Base-by-base conservation (phyloP, 1,140 invertebrate genomes). In the Monochamus saltuarius region DNA sequence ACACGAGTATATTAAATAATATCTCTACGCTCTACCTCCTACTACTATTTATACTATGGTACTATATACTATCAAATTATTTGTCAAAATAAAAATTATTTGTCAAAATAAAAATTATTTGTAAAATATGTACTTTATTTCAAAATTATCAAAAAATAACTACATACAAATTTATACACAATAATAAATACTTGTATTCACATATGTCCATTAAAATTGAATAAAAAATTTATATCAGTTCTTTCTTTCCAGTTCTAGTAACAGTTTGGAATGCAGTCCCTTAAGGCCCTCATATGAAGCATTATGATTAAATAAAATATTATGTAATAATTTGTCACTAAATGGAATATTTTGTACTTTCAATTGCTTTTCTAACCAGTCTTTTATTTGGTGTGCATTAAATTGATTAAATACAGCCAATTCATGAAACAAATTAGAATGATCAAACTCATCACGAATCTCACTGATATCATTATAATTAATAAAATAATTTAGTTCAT, bases 331-430 rank as follows among this genome's bases (percentile, higher is more conserved):
- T 53, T 42, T 22, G 8, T 51, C n/a, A 13, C 14, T n/a, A 10
- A n/a, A 13, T 14, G 19, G 13, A 42, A 59, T 17, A 10, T 45
- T 49, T 17, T 53, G 22, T 17, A 16, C 9, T n/a, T 19, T 14
- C 16, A 59, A 39, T 35, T 43, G 16, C 34, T 52, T 59, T 53
- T 22, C 13, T 35, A 53, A 4, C 47, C 50, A 59, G n/a, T 52
- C 45, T 59, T 43, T 13, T 42, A 53, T 29, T 46, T 52, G 36
- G 7, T 53, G 39, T 29, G 1, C 1, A 42, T 7, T 53, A 36
- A 59, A 52, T 7, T 59, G 49, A 37, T 46, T 11, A 36, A 59
- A 59, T 8, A 59, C 47, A 52, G 42, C 19, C 13, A 59, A 45
- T 43, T 59, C 49, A 10, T 59, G 35, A 53, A 42, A n/a, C 13